These are phyloP conservation scores for Malurus cyaneus DNA, from an alignment of 2,113 vertebrate species.

Conservation along the genomic window DNA sequence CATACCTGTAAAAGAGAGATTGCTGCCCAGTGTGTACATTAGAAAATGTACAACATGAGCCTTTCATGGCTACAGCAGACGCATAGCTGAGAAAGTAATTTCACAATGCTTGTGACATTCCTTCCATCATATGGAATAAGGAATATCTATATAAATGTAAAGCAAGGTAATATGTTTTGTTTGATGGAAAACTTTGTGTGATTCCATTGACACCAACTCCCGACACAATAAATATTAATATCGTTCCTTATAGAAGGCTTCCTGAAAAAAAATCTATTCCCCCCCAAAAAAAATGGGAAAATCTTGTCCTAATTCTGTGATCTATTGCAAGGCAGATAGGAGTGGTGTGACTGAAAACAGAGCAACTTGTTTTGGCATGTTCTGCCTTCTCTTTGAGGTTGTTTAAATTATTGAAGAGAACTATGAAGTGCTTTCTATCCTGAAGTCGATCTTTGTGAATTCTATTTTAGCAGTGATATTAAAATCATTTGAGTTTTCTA, in stretches of 20 bases:
- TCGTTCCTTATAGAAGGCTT: neutral
- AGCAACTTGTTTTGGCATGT: neutral
- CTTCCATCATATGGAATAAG: neutral
- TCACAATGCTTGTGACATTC: neutral
- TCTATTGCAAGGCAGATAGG: neutral
- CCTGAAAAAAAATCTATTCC: neutral
- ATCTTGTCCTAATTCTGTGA: neutral
- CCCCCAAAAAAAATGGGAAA: neutral
- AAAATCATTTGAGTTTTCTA: neutral
- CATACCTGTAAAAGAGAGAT: neutral
- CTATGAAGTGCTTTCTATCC: neutral
- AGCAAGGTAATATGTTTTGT: neutral
- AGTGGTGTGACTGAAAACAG: neutral
- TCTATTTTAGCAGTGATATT: neutral
- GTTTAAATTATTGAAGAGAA: slow-evolving; percentile 27
- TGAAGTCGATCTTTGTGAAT: neutral
- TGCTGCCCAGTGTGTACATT: neutral
- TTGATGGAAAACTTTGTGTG: neutral
- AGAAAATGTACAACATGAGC: neutral
- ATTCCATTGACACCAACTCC: neutral
- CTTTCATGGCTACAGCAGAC: neutral
- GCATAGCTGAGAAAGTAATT: neutral
- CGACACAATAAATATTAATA: neutral
- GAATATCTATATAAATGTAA: neutral
- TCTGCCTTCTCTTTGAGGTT: neutral